A percentile compares a stretch with the other conserved stretches of the same genome.
Evolutionary conservation across 37 sponge, comb jelly and placozoan species (phyloP).

Genomic region (Spongia lamella): DNA sequence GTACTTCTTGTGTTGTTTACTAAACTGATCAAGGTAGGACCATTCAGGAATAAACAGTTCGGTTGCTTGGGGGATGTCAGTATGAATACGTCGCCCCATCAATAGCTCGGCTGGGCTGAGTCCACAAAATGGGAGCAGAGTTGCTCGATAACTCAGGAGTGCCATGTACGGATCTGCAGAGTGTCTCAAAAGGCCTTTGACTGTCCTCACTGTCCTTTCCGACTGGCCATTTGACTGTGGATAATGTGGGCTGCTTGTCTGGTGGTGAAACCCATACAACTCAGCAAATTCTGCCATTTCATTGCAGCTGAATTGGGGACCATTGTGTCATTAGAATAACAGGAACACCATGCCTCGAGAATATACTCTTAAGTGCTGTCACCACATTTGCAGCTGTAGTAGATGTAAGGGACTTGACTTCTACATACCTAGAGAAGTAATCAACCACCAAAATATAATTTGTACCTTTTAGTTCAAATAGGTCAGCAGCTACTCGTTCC

Average conservation of each 20-base stretch:
- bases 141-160: background rate
- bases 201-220: too few relatives aligned
- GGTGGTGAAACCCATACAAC: too few relatives aligned
- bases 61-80: background rate
- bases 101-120: background rate
- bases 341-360: too few relatives aligned
- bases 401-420: constrained; percentile 1
- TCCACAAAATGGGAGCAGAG: background rate
- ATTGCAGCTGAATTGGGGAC: too few relatives aligned
- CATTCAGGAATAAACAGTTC: background rate
- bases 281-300: too few relatives aligned
- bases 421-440: background rate
- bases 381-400: too few relatives aligned
- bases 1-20: background rate
- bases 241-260: too few relatives aligned
- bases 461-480: background rate
- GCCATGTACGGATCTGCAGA: constrained; percentile 5
- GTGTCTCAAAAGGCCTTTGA: too few relatives aligned
- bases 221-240: too few relatives aligned
- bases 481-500: too few relatives aligned
- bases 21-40: background rate
- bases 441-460: constrained; percentile 1
- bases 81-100: background rate
- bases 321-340: too few relatives aligned
- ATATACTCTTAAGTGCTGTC: too few relatives aligned